A percentile compares a stretch with the other conserved stretches of the same genome.
phyloP scores from a whole-genome alignment of 2,113 vertebrate genomes.

The Vulpes vulpes region DNA sequence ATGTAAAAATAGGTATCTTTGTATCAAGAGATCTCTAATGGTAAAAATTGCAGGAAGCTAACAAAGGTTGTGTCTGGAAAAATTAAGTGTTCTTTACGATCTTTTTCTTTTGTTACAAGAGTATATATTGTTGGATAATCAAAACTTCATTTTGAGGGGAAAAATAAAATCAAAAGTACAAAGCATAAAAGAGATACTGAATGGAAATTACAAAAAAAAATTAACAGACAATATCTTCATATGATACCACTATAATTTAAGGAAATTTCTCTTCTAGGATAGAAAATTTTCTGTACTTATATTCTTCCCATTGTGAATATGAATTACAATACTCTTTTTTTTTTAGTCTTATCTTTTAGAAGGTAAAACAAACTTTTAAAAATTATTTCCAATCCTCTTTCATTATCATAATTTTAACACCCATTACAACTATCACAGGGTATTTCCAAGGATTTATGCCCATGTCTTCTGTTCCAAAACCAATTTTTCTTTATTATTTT shows the following conservation, averaged over 20 bases:
- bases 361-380: background rate
- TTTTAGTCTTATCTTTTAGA: background rate
- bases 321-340: background rate
- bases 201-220: background rate
- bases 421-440: background rate
- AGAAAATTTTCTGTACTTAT: conserved; percentile 15
- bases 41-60: background rate
- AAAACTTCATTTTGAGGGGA: background rate
- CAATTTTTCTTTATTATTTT: conserved; percentile 22
- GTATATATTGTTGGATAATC: background rate
- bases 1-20: background rate
- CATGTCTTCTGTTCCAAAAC: background rate
- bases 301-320: background rate
- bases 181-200: background rate
- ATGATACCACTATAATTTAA: background rate
- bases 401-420: background rate
- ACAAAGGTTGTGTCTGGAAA: background rate
- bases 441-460: background rate
- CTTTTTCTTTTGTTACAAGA: conserved; percentile 3
- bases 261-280: background rate
- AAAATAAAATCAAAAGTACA: background rate
- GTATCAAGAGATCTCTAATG: background rate
- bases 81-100: background rate
- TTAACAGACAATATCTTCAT: background rate
- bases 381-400: background rate